These are phyloP conservation scores for Danaus plexippus DNA, from an alignment of 1,140 invertebrate species.

Conservation along the genomic window DNA sequence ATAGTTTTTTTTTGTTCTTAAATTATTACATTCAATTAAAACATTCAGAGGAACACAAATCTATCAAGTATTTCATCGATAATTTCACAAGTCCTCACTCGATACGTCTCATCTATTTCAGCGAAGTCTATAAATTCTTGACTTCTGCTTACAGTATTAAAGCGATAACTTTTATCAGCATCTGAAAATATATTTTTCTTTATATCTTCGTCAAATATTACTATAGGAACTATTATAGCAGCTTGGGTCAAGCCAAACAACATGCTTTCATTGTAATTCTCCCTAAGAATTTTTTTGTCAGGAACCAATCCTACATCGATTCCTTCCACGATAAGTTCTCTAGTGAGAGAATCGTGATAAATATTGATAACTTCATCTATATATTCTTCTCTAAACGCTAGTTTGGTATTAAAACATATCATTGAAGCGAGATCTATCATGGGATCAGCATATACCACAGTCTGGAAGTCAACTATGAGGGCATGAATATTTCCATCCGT, in stretches of 20 bases:
- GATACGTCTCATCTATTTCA: slow-evolving; percentile 48
- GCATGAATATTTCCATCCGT: slow-evolving; percentile 45
- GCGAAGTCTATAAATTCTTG: slow-evolving; percentile 63
- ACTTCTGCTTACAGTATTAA: slow-evolving; percentile 59
- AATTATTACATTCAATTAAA: too few species aligned
- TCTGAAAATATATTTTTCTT: slow-evolving; percentile 48
- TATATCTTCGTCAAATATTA: slow-evolving; percentile 42
- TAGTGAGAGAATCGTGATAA: slow-evolving; percentile 59
- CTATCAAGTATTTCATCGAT: slow-evolving; percentile 68
- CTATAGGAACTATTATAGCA: slow-evolving; percentile 65
- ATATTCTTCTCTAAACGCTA: slow-evolving; percentile 47
- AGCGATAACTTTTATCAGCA: slow-evolving; percentile 45
- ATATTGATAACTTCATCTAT: slow-evolving; percentile 46
- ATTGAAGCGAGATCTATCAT: slow-evolving; percentile 69
- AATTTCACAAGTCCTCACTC: slow-evolving; percentile 56
- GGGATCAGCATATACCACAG: slow-evolving; percentile 72
- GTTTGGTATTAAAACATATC: slow-evolving; percentile 69
- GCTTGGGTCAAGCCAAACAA: slow-evolving; percentile 68
- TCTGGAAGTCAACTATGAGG: slow-evolving; percentile 76
- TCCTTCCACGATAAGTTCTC: slow-evolving; percentile 47
- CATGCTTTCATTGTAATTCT: slow-evolving; percentile 60
- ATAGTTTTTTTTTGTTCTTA: too few species aligned
- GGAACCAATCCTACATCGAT: slow-evolving; percentile 47
- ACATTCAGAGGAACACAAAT: slow-evolving; percentile 40
- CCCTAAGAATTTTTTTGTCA: slow-evolving; percentile 35